Evolutionary conservation across 2,888 invertebrate genomes (phyloP), one percentile per base, ranked within the genome.

Genomic region (Octonoba sinensis): DNA sequence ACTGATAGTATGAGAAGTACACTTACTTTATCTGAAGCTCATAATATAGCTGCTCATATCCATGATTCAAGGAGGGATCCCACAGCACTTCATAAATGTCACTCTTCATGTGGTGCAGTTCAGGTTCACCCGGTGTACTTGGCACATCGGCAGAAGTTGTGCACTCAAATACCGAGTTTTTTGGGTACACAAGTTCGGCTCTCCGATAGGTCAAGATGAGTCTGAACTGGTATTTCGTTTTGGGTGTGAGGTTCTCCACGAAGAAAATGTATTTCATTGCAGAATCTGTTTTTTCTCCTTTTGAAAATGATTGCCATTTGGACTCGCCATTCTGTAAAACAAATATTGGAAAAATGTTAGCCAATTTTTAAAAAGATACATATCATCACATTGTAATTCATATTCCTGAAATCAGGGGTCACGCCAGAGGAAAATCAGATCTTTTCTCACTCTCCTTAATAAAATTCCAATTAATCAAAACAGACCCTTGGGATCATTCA

Each of bases 31-130:
- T 85, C 95, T 84, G 79, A 1, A 84, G 36, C 36, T 82, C 84
- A 51, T 84, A 84, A 0, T 66, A 20, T 1, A 83, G 16, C 22
- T 83, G 57, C 11, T 67, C 78, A 27, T 87, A 86, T 0, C 82
- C 84, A 71, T 84, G 70, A 20, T 59, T 72, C n/a, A 24, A 8
- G 4, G 84, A 67, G 18, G 69, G 91, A 59, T 92, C 90, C 97
- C 97, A 97, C 86, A 92, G 92, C 0, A 96, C 92, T 87, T 94
- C 93, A 86, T 94, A 93, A 24, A 94, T 91, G 24, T 93, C 92
- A 24, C 92, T 92, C 24, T 92, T 92, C 15, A 95, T 91, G 75
- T 92, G 92, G 79, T 93, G 92, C n/a, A 95, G 91, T 15, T 91
- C 90, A 0, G 96, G 93, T 6, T 91, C 90, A 0, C 94, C 94